Base-by-base conservation (phyloP, 2,888 invertebrate genomes). In the Platycnemis pennipes region DNA sequence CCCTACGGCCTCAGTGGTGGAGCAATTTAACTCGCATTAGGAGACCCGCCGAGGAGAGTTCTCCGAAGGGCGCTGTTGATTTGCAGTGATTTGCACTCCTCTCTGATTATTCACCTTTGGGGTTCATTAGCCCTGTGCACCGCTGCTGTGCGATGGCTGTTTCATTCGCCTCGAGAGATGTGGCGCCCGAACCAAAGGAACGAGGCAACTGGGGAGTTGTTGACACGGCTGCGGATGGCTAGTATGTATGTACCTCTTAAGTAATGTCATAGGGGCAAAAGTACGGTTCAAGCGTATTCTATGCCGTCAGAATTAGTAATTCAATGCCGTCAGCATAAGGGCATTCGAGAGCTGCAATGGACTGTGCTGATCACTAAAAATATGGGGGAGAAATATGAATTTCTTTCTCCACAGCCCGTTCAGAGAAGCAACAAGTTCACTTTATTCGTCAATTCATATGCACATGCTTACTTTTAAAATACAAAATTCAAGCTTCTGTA, bases 11-110 rank as follows among this genome's bases (percentile, higher is more conserved):
- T 11, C 31, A 11, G 8, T 13, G 63, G 77, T 77, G 77, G n/a
- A n/a, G 77, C 77, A 77, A 77, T 77, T 77, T 77, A 77, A 77
- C 77, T 77, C 37, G 77, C 77, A 77, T 77, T 77, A 77, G 77
- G 77, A 37, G 77, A 37, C 31, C n/a, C 37, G 13, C 77, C 31
- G 37, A 3, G 77, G 26, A 37, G 77, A 7, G 31, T 31, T 77
- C 77, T 63, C 7, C 63, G 26, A 26, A 37, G 37, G n/a, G 37
- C 31, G 37, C 37, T 31, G 31, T 26, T 77, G 77, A 77, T 77
- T 77, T 77, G 77, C 77, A 77, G 77, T 77, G 77, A 77, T 77
- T 77, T 77, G 77, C 77, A 77, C 31, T 77, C 77, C 37, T 77
- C 77, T 37, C 37, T 77, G 77, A 77, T 77, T 77, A 77, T 77